Evolutionary conservation across 2,888 invertebrate species (phyloP).

Genomic region (Macaria notata): DNA sequence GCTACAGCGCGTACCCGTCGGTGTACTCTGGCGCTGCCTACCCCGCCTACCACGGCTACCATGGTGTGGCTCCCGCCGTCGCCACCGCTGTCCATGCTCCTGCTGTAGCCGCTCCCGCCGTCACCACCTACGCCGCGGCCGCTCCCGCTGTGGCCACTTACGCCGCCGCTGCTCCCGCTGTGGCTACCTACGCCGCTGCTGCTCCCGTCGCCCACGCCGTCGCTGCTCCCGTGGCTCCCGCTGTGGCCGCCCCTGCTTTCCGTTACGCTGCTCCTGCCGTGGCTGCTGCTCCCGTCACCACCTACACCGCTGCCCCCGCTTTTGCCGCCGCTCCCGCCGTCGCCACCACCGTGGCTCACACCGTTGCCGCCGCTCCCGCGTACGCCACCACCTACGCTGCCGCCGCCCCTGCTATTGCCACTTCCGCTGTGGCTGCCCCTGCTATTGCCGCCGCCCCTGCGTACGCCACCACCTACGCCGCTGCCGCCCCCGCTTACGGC

Average conservation of each 20-base stretch:
- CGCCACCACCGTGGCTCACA: conserved; percentile 7
- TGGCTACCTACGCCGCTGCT: not conserved
- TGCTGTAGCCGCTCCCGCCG: not conserved
- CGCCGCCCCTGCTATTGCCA: no score
- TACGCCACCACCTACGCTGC: conserved; percentile 27
- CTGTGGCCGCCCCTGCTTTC: conserved; percentile 26
- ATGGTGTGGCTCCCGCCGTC: not conserved
- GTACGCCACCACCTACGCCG: not conserved
- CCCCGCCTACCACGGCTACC: conserved; percentile 1
- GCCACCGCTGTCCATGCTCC: not conserved
- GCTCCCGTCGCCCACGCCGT: conserved; percentile 10
- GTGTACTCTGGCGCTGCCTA: conserved; percentile 15
- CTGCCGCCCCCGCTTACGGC: not conserved
- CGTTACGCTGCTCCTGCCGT: not conserved
- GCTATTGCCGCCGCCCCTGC: no score
- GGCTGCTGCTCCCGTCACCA: conserved; percentile 16
- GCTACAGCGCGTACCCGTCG: conserved; percentile 10
- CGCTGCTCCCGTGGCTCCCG: conserved; percentile 11
- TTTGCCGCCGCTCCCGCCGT: conserved; percentile 8
- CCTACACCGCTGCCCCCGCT: conserved; percentile 11
- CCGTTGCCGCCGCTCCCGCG: conserved; percentile 18
- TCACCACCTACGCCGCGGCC: not conserved
- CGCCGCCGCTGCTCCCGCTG: not conserved
- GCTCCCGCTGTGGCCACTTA: conserved; percentile 2
- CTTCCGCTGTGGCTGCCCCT: no score